A percentile compares a stretch with the other conserved stretches of the same genome.
Conservation (phyloP, 1,140 invertebrate species). For the Cydia splendana region DNA sequence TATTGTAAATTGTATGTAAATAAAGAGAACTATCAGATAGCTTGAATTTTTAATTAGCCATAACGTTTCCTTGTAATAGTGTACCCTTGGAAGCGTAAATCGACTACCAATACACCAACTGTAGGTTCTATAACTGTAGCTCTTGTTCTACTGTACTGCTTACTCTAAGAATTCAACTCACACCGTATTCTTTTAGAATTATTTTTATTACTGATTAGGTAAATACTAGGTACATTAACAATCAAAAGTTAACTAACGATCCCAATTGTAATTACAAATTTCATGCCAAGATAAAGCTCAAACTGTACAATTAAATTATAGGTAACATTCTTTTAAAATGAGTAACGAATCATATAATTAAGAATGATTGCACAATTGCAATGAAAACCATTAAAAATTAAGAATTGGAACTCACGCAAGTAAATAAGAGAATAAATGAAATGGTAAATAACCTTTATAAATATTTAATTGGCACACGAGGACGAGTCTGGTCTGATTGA, state of each 20-base stretch:
- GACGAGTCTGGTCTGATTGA: conserved; percentile 61
- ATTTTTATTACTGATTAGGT: no score
- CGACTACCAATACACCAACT: not conserved
- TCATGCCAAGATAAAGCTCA: no score
- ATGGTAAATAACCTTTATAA: conserved; percentile 58
- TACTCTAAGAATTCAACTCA: no score
- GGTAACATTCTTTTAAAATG: not conserved
- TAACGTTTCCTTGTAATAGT: not conserved
- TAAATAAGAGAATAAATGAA: conserved; percentile 43
- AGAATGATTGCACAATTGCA: not conserved
- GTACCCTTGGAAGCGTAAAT: not conserved
- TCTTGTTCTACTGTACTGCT: no score
- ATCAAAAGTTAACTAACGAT: no score
- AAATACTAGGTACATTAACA: no score
- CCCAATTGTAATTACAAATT: no score
- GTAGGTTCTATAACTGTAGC: no score
- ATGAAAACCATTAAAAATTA: not conserved
- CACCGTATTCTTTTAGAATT: no score
- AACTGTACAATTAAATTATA: no score
- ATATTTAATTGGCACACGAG: conserved; percentile 70
- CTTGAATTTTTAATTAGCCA: not conserved
- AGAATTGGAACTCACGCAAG: not conserved
- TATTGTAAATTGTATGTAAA: no score
- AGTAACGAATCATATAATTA: not conserved
- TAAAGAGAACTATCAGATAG: not conserved